Conservation (phyloP, 1,140 invertebrate species). For the Drosophila mayri region DNA sequence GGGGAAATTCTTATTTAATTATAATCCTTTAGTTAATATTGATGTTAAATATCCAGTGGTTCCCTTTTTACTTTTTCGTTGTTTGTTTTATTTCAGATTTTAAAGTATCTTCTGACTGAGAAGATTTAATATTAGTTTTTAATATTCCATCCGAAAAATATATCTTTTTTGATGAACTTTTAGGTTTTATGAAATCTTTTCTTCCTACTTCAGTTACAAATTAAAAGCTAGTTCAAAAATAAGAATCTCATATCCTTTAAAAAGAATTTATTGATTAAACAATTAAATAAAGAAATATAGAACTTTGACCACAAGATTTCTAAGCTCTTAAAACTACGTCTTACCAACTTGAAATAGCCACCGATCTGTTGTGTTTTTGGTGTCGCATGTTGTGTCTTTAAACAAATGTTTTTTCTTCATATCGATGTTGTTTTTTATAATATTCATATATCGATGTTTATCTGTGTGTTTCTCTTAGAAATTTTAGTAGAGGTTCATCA, state of each 20-base stretch:
- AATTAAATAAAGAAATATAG: no score
- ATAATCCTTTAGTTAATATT: not conserved
- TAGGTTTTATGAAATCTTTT: not conserved
- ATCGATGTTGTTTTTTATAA: slow-evolving; percentile 46
- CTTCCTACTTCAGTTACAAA: no score
- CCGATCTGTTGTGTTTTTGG: slow-evolving; percentile 16
- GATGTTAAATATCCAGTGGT: no score
- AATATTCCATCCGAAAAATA: no score
- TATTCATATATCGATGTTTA: slow-evolving; percentile 10
- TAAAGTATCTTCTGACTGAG: fast-evolving
- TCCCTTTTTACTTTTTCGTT: no score
- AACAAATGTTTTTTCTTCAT: slow-evolving; percentile 9
- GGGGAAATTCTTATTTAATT: no score
- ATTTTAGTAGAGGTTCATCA: not conserved
- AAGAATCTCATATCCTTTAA: no score
- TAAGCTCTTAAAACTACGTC: not conserved
- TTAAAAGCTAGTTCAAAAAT: not conserved
- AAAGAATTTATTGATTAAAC: not conserved
- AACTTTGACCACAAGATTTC: not conserved
- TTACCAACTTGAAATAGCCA: not conserved
- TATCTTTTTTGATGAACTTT: not conserved
- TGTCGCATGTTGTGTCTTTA: slow-evolving; percentile 62
- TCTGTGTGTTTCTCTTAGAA: not conserved
- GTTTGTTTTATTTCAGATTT: not conserved
- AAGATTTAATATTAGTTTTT: not conserved